A percentile compares a stretch with the other conserved stretches of the same genome.
Evolutionary conservation across 2,888 invertebrate species (phyloP).

Genomic region (Sphinx pinastri): DNA sequence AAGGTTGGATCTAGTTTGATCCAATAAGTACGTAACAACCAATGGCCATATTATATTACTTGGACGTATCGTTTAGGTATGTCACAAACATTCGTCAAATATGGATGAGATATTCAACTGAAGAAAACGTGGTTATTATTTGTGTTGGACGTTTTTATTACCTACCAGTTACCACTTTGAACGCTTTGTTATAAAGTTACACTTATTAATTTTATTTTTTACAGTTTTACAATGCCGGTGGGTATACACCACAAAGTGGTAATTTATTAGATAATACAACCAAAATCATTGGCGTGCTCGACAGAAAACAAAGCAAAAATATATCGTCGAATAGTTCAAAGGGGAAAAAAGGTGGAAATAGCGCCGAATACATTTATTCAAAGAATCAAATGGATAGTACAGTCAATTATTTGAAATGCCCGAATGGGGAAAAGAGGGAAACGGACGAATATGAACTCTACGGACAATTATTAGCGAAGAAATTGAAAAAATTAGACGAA

Average conservation of each 20-base stretch:
- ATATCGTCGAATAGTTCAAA: constrained; percentile 30
- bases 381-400: constrained; percentile 53
- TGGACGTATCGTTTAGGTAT: constrained; percentile 27
- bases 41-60: constrained; percentile 31
- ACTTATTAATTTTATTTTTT: constrained; percentile 12
- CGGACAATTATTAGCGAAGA: constrained; percentile 71
- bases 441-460: constrained; percentile 74
- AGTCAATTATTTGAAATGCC: constrained; percentile 42
- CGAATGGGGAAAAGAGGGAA: constrained; percentile 44
- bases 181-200: background rate
- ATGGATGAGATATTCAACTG: background rate
- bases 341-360: constrained; percentile 11
- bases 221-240: constrained; percentile 44
- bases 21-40: constrained; percentile 46
- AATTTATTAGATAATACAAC: constrained; percentile 40
- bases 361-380: constrained; percentile 36
- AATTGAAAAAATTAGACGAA: constrained; percentile 71
- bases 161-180: background rate
- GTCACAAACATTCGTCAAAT: constrained; percentile 22
- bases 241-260: constrained; percentile 41
- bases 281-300: constrained; percentile 36
- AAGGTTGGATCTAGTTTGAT: constrained; percentile 47
- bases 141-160: background rate
- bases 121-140: no score
- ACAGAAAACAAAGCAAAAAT: constrained; percentile 35